phyloP scores from a whole-genome alignment of 2,888 invertebrate species.

The Onthophagus sagittarius region DNA sequence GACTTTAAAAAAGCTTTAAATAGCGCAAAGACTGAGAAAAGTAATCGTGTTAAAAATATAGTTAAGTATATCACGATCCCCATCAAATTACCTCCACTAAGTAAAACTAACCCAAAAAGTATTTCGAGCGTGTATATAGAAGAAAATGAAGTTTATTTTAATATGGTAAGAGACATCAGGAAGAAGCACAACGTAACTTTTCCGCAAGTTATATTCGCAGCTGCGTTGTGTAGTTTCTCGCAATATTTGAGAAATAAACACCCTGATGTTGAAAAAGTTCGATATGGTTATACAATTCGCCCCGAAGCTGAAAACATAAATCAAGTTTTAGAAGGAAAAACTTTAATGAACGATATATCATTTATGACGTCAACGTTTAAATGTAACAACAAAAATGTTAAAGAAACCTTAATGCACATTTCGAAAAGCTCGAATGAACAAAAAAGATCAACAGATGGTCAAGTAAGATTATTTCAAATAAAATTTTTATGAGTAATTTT shows the following conservation, averaged over 20 bases:
- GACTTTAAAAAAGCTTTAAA: slow-evolving; percentile 1
- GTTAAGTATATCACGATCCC: not conserved
- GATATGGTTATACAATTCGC: not conserved
- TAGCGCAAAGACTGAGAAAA: not conserved
- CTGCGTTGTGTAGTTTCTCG: not conserved
- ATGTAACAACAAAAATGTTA: not conserved
- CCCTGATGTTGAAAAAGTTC: not conserved
- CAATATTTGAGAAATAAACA: not conserved
- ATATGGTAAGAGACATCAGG: not conserved
- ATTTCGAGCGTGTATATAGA: not conserved
- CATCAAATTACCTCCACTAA: not conserved
- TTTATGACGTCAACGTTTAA: not conserved
- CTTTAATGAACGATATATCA: not conserved
- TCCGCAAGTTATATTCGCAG: not conserved
- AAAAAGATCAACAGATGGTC: not conserved
- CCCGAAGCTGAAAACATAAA: not conserved
- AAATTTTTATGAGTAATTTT: not conserved
- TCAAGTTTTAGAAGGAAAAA: not conserved
- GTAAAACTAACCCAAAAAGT: not conserved
- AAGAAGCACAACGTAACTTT: not conserved
- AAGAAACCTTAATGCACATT: not conserved
- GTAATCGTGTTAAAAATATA: not conserved
- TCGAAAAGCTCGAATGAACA: not conserved
- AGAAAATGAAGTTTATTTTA: not conserved
- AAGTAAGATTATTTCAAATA: not conserved